phyloP scores from a whole-genome alignment of 2,113 vertebrate genomes.

The Theristicus caerulescens region DNA sequence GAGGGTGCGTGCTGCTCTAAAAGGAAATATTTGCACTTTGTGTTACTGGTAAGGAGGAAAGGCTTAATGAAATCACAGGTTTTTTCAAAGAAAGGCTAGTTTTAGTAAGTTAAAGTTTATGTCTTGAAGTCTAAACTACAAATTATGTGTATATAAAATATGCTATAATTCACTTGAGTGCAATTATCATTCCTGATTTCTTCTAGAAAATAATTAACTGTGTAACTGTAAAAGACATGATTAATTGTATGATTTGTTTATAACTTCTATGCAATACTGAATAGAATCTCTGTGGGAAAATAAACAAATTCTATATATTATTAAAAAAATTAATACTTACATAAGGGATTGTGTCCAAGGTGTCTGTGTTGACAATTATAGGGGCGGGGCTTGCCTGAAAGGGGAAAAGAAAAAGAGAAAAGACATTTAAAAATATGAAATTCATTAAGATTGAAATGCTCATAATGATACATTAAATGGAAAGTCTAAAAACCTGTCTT shows the following conservation, averaged over 20 bases:
- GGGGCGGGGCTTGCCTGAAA: slow-evolving; percentile 93
- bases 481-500: background rate
- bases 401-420: background rate
- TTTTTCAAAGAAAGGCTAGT: background rate
- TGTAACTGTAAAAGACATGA: background rate
- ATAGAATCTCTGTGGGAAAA: background rate
- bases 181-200: background rate
- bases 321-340: slow-evolving; percentile 80
- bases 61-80: background rate
- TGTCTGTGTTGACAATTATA: slow-evolving; percentile 96
- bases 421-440: background rate
- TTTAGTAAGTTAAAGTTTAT: background rate
- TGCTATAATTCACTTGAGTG: background rate
- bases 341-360: slow-evolving; percentile 94
- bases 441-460: background rate
- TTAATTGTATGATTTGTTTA: background rate
- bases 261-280: background rate
- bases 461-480: background rate
- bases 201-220: background rate
- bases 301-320: background rate
- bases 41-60: background rate
- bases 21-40: background rate
- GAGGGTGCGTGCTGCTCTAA: background rate
- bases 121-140: background rate
- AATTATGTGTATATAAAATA: background rate